These are phyloP conservation scores for Trichechus manatus DNA, from an alignment of 2,113 vertebrate species.

Conservation along the genomic window DNA sequence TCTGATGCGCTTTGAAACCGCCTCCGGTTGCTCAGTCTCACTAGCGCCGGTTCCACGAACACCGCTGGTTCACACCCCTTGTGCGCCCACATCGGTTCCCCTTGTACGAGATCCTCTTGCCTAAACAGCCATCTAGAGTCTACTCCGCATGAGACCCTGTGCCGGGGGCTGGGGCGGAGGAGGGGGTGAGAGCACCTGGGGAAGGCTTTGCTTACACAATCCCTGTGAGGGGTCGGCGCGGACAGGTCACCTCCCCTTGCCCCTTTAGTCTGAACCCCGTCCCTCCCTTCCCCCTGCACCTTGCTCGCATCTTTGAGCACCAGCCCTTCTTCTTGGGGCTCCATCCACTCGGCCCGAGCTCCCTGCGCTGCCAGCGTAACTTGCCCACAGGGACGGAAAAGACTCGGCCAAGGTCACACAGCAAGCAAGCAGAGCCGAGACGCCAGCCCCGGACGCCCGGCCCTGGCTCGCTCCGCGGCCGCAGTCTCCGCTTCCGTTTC, in stretches of 20 bases:
- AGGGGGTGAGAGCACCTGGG: no score
- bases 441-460: not conserved
- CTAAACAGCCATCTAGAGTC: not conserved
- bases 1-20: not conserved
- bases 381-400: not conserved
- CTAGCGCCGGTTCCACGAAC: not conserved
- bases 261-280: not conserved
- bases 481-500: not conserved
- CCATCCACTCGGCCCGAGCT: not conserved
- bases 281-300: not conserved
- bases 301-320: not conserved
- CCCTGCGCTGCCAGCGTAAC: not conserved
- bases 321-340: no score
- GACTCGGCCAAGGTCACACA: conserved; percentile 2
- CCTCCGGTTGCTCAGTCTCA: not conserved
- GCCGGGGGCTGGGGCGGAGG: not conserved
- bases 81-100: not conserved
- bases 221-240: no score
- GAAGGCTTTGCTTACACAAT: not conserved
- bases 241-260: not conserved
- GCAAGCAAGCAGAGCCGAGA: not conserved
- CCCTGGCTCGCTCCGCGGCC: not conserved
- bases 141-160: not conserved
- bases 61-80: not conserved
- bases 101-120: not conserved